Conservation (phyloP, 2,888 invertebrate species). For the Cyclophora albipunctata region DNA sequence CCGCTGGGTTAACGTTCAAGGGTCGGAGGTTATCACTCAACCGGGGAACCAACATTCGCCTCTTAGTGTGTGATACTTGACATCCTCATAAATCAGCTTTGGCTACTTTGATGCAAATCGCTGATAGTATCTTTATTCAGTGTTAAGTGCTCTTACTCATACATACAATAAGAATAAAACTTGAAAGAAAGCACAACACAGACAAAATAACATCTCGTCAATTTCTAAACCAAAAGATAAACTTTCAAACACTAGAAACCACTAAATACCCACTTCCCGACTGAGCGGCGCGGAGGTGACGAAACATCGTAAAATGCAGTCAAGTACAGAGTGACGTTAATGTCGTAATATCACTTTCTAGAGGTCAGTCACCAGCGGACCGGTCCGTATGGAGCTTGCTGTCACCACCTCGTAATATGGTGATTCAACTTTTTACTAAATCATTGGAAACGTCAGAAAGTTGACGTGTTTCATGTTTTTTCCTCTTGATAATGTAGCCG, state of each 20-base stretch:
- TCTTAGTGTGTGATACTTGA: conserved; percentile 12
- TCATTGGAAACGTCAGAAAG: conserved; percentile 4
- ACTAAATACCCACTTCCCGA: too few relatives aligned
- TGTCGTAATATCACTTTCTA: conserved; percentile 19
- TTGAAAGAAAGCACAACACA: too few relatives aligned
- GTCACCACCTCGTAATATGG: conserved; percentile 2
- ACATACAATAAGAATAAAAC: too few relatives aligned
- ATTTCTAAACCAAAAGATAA: too few relatives aligned
- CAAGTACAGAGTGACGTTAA: too few relatives aligned
- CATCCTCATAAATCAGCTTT: conserved; percentile 7
- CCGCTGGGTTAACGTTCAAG: conserved; percentile 13
- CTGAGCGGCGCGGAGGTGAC: too few relatives aligned
- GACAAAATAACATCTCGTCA: too few relatives aligned
- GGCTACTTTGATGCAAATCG: too few relatives aligned
- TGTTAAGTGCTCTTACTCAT: too few relatives aligned
- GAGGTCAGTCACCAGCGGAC: conserved; percentile 16
- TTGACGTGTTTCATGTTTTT: conserved; percentile 4
- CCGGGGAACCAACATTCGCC: conserved; percentile 10
- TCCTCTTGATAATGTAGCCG: neutral
- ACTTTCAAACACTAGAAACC: too few relatives aligned
- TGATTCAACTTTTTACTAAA: conserved; percentile 4
- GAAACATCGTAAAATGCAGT: too few relatives aligned
- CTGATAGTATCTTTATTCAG: too few relatives aligned
- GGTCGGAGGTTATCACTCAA: conserved; percentile 6
- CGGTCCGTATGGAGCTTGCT: conserved; percentile 7